Evolutionary conservation across 2,797 vertebrate species (phyloP).

Genomic region (Pangasius krempfi): DNA sequence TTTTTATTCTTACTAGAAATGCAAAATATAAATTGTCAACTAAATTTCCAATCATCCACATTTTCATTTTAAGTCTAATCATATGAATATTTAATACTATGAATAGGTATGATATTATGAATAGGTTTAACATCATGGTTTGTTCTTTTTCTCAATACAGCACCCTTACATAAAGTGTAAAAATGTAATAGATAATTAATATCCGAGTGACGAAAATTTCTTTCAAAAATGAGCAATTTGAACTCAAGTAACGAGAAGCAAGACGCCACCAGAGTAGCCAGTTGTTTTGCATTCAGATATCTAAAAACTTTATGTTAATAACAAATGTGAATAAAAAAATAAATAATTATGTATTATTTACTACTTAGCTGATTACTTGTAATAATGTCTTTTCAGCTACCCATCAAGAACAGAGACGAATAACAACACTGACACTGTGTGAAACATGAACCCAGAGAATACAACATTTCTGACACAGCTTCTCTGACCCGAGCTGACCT

Average conservation of each 20-base stretch:
- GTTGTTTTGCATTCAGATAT: background rate
- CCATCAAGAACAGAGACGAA: background rate
- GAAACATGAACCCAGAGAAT: background rate
- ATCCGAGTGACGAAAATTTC: background rate
- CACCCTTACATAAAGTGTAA: background rate
- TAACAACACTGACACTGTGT: background rate
- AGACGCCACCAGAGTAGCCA: background rate
- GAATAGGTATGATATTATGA: background rate
- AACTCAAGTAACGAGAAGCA: background rate
- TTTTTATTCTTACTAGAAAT: background rate
- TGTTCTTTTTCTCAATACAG: background rate
- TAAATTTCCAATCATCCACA: too few relatives aligned
- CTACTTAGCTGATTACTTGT: background rate
- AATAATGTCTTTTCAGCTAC: too few relatives aligned
- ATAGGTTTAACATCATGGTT: background rate
- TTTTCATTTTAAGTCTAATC: background rate
- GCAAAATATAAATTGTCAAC: background rate
- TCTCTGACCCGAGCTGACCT: conserved; percentile 9
- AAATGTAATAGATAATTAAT: background rate
- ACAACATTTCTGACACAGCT: background rate
- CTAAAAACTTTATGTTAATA: too few relatives aligned
- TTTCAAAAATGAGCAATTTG: background rate
- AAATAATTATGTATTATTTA: background rate
- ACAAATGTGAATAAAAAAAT: background rate
- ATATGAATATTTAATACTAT: background rate